Conservation (phyloP, 2,797 vertebrate species). For the Danio tinwini region DNA sequence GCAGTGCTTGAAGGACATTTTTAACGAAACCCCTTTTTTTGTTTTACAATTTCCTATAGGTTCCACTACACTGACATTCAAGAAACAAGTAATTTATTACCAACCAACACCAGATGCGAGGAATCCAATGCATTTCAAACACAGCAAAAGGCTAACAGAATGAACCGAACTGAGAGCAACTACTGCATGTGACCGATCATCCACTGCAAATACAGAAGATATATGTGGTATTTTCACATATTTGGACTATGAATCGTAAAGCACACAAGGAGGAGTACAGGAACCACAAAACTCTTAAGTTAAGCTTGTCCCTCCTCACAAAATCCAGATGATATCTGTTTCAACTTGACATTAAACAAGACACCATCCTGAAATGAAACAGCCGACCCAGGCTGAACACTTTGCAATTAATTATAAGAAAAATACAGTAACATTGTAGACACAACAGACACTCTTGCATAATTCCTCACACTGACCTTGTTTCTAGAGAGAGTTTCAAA, state of each 20-base stretch:
- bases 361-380: background rate
- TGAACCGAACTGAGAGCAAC: background rate
- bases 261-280: background rate
- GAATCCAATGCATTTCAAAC: constrained; percentile 3
- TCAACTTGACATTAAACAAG: constrained; percentile 5
- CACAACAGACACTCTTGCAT: background rate
- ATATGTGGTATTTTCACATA: background rate
- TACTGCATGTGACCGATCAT: background rate
- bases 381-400: background rate
- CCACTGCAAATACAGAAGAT: background rate
- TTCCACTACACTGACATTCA: background rate
- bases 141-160: background rate
- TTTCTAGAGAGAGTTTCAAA: background rate
- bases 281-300: background rate
- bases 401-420: background rate
- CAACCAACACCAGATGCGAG: background rate
- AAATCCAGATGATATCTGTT: background rate
- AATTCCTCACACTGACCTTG: constrained; percentile 5
- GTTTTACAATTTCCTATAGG: background rate
- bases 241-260: constrained; percentile 4
- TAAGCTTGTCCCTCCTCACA: background rate
- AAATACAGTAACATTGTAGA: background rate
- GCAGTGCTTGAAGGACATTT: background rate
- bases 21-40: background rate
- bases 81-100: constrained; percentile 10